Base-by-base conservation (phyloP, 2,797 vertebrate genomes). In the Sebastes dallii region DNA sequence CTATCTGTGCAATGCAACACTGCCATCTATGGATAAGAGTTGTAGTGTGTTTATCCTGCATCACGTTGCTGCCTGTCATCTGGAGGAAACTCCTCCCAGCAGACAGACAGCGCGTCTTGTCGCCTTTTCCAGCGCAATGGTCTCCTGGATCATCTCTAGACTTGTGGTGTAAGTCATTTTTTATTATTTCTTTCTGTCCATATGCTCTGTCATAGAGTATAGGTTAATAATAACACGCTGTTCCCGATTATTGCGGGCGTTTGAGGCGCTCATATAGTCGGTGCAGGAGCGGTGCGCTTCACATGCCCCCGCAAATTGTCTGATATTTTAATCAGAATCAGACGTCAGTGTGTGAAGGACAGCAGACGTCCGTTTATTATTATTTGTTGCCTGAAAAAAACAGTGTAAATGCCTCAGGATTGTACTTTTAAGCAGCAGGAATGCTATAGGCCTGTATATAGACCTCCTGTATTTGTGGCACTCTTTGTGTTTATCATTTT, bases 121-220 rank as follows among this genome's bases (percentile, higher is more conserved):
- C 89, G 93, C 93, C 92, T 89, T 89, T 83, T 89, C 94, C 93
- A 93, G 94, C 96, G 96, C 97, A 96, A 99, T 99, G 98, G 98
- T 99, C 93, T 99, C 98, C 91, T 99, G 98, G 98, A 98, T 99
- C 95, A 99, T 99, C 96, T 99, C 98, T 94, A 96, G 97, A 95
- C 96, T 99, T 87, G 98, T 99, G 94, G 98, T 99, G 98, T 99
- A 96, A 99, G 98, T 99, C 64, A 8, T 64, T 67, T 67, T 25
- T 61, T 58, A 39, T 61, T 66, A 36, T 77, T 66, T 27, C 0
- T 34, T 56, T 73, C 5, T 27, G 2, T 22, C 50, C 8, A 54
- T 34, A 50, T 30, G 5, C 16, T 16, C 13, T 16, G 29, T 24
- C 6, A 36, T 8, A 61, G 0, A 61, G 1, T 5, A 1, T 55